These are phyloP conservation scores for Metridium senile DNA, from an alignment of 92 coral and sea anemone species.

Conservation along the genomic window DNA sequence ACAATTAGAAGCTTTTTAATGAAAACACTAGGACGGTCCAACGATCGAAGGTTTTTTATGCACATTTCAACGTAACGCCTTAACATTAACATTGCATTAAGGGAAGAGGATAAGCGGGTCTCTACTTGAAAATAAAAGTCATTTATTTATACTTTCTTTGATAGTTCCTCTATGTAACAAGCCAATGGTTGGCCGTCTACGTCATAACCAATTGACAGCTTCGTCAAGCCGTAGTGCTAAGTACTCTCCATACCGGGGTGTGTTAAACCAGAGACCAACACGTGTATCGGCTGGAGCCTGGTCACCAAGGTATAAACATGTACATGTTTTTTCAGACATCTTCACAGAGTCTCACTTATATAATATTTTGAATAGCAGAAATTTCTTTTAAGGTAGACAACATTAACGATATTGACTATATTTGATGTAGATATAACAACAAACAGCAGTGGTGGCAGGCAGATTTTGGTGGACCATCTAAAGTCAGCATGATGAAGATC, in stretches of 20 bases:
- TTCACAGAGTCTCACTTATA: no score
- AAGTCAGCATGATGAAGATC: slow-evolving; percentile 56
- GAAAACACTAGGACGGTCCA: no score
- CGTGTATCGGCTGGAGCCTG: slow-evolving; percentile 38
- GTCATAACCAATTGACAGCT: slow-evolving; percentile 27
- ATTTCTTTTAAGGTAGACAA: no score
- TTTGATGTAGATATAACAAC: not conserved
- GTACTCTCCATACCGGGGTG: slow-evolving; percentile 36
- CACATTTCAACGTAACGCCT: no score
- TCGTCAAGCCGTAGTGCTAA: slow-evolving; percentile 31
- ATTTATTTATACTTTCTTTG: not conserved
- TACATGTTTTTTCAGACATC: no score
- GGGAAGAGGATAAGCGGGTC: no score
- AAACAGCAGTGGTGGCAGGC: slow-evolving; percentile 12
- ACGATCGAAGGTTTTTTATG: no score
- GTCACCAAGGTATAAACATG: slow-evolving; percentile 11
- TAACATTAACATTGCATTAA: no score
- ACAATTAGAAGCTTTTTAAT: no score
- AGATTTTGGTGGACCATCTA: slow-evolving; percentile 49
- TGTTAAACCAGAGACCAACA: slow-evolving; percentile 20
- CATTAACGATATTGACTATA: no score
- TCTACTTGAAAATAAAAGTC: no score
- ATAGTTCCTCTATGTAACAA: slow-evolving; percentile 42
- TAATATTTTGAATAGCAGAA: no score
- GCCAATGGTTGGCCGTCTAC: slow-evolving; percentile 22